These are phyloP conservation scores for Saturnia pavonia DNA, from an alignment of 2,888 invertebrate species.

Conservation along the genomic window DNA sequence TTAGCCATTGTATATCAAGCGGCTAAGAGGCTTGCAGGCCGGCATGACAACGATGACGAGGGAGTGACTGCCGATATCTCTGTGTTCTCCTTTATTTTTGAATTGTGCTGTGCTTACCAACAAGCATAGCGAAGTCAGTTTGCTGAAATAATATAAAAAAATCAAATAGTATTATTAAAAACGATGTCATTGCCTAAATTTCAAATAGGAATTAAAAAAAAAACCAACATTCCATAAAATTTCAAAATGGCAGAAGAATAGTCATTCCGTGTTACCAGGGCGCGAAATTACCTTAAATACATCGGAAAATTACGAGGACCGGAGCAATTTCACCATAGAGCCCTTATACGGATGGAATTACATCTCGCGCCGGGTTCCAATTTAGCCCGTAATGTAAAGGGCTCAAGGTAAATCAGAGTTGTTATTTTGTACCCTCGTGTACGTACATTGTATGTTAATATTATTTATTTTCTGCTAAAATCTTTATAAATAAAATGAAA, in stretches of 20 bases:
- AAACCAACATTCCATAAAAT: background rate
- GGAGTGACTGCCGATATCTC: too few species aligned
- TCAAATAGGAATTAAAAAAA: background rate
- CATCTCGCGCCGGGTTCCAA: slow-evolving; percentile 24
- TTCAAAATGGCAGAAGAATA: background rate
- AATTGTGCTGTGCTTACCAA: background rate
- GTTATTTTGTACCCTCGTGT: slow-evolving; percentile 22
- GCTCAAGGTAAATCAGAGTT: slow-evolving; percentile 26
- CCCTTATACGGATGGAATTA: slow-evolving; percentile 25
- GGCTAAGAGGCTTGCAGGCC: too few species aligned
- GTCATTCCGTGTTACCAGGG: slow-evolving; percentile 12
- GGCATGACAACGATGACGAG: too few species aligned
- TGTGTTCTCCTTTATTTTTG: too few species aligned
- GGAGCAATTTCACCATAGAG: slow-evolving; percentile 23
- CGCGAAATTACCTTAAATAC: slow-evolving; percentile 22
- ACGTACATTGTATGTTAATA: slow-evolving; percentile 7
- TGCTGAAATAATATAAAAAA: too few species aligned
- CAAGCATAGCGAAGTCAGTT: background rate
- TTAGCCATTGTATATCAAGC: too few species aligned
- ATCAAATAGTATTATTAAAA: background rate
- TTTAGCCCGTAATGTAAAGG: slow-evolving; percentile 27
- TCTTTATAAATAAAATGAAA: too few species aligned
- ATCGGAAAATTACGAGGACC: slow-evolving; percentile 22
- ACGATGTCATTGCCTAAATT: background rate
- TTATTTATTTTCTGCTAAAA: background rate